Evolutionary conservation across 2,797 vertebrate genomes (phyloP).

Genomic region (Galago senegalensis): DNA sequence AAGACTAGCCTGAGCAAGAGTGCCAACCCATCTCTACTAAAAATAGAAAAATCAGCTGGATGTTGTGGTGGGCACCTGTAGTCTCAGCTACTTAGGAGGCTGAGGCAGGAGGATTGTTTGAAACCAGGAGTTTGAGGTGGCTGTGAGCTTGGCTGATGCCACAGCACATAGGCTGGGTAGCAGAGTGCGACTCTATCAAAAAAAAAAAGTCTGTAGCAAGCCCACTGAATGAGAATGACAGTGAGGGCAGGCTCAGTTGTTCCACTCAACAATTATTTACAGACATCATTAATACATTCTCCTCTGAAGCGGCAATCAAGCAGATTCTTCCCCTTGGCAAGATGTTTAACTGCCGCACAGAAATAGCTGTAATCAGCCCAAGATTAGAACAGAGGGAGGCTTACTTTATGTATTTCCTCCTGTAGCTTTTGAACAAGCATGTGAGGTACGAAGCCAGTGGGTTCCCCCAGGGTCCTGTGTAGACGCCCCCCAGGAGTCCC

Average conservation of each 20-base stretch:
- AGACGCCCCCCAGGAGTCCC: constrained; percentile 57
- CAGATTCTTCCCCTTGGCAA: constrained; percentile 65
- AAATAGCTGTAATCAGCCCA: constrained; percentile 63
- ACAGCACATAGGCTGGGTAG: too few species aligned
- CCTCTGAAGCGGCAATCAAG: constrained; percentile 67
- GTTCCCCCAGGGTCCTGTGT: constrained; percentile 35
- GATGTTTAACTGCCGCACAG: constrained; percentile 64
- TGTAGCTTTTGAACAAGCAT: constrained; percentile 53
- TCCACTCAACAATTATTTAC: constrained; percentile 58
- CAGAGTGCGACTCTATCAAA: too few species aligned
- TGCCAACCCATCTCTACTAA: too few species aligned
- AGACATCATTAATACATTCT: constrained; percentile 69
- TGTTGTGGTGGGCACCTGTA: too few species aligned
- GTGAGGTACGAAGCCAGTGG: neutral
- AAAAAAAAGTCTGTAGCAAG: neutral
- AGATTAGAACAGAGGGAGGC: constrained; percentile 69
- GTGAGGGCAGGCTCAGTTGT: neutral
- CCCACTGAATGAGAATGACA: constrained; percentile 1
- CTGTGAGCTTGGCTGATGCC: too few species aligned
- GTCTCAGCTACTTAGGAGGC: too few species aligned
- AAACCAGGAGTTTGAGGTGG: too few species aligned
- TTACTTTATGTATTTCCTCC: constrained; percentile 50
- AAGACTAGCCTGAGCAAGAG: too few species aligned
- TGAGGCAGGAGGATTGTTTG: too few species aligned
- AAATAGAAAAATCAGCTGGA: too few species aligned